Evolutionary conservation across 2,888 invertebrate genomes (phyloP), one percentile per base, ranked within the genome.

Genomic region (Coronaproctus castanopsis): DNA sequence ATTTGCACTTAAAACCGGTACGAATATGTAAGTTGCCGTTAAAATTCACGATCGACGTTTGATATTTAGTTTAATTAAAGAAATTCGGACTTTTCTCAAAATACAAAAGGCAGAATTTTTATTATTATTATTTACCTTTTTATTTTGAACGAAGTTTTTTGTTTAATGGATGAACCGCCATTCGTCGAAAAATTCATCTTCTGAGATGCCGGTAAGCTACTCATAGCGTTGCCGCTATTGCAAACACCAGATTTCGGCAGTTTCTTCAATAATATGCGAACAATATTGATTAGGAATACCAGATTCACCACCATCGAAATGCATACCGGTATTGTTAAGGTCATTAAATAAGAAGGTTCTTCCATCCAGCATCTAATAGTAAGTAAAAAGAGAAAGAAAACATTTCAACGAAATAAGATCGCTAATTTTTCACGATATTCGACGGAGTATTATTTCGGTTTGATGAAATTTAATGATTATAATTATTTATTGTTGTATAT

Each of bases 211-310:
- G 36, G 36, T 14, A 36, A 36, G 36, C 8, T 36, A 5, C 8
- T 36, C 8, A 8, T 5, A 5, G 36, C 14, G 5, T 5, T 36
- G 14, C 8, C 14, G 36, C 8, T 36, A 14, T 49, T 49, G n/a
- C 50, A 24, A 1, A 22, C 23, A 23, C 19, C 24, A 5, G 72
- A 69, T 22, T 72, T 71, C 65, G 84, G 80, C 65, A 91, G 73
- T 72, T 91, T 91, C 54, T 83, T 80, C 67, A 88, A 77, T 62
- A 92, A 77, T 59, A 91, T 88, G 64, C 89, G 79, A 58, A 91
- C 85, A 67, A 92, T 91, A 74, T 91, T 92, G 73, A 87, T 84
- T 63, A 91, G 79, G 72, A 92, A 91, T 64, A 82, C 76, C 55
- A 90, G 75, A 73, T 91, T 91, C 64, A 88, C 78, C 67, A 85